A percentile compares a stretch with the other conserved stretches of the same genome.
phyloP scores from a whole-genome alignment of 2,797 vertebrate species.

The Somateria mollissima region DNA sequence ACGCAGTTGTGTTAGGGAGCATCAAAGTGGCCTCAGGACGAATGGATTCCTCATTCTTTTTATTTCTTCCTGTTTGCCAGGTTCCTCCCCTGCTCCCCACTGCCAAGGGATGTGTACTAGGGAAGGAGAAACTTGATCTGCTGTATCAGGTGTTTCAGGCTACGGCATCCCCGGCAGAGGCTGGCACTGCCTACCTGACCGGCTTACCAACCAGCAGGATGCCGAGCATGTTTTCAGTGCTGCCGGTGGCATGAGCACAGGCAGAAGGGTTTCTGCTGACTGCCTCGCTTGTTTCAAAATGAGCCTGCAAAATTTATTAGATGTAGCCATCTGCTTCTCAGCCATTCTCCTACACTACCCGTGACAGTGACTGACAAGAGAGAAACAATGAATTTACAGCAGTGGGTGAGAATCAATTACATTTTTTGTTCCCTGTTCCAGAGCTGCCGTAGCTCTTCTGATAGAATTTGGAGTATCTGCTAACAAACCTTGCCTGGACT shows the following conservation, averaged over 20 bases:
- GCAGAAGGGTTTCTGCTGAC: constrained; percentile 27
- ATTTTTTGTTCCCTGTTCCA: constrained; percentile 29
- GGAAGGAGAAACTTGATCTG: neutral
- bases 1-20: neutral
- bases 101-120: neutral
- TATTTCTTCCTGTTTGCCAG: neutral
- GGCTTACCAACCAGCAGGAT: neutral
- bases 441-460: neutral
- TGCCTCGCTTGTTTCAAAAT: constrained; percentile 60
- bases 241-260: neutral
- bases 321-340: constrained; percentile 69
- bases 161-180: neutral
- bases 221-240: neutral
- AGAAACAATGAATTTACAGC: constrained; percentile 67
- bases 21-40: neutral
- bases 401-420: constrained; percentile 41
- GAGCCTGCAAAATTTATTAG: constrained; percentile 68
- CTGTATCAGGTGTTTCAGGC: accelerated
- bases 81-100: neutral
- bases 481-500: neutral
- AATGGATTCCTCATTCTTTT: neutral
- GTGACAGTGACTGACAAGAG: constrained; percentile 60
- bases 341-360: constrained; percentile 54
- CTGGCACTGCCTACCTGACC: neutral
- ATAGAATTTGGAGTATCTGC: neutral